A percentile compares a stretch with the other conserved stretches of the same genome.
These are phyloP conservation scores for Acrocephalus arundinaceus DNA, from an alignment of 2,113 vertebrate genomes.

Conservation along the genomic window DNA sequence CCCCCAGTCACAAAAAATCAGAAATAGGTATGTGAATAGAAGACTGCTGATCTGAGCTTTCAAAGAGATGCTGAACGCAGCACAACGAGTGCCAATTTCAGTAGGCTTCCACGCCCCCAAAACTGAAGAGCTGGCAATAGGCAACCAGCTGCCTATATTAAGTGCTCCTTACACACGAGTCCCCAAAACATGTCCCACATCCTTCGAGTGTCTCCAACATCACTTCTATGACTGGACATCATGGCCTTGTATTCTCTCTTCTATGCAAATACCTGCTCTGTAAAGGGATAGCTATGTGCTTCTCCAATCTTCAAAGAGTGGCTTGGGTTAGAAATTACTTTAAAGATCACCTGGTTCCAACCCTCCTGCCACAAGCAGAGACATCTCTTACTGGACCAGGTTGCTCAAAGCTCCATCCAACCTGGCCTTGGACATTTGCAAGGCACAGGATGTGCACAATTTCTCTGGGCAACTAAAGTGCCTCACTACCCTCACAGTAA, in stretches of 20 bases:
- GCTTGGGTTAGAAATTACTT: not conserved
- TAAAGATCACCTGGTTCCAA: not conserved
- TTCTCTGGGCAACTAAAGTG: not conserved
- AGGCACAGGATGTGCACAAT: not conserved
- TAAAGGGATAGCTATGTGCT: not conserved
- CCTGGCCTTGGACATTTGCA: not conserved
- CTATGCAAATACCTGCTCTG: not conserved
- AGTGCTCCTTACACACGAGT: not conserved
- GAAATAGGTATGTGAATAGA: not conserved
- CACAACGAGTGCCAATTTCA: not conserved
- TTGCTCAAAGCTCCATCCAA: not conserved
- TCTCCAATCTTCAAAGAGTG: not conserved
- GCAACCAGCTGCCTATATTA: not conserved
- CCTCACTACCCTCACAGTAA: not conserved
- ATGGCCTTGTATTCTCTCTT: not conserved
- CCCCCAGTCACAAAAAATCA: not conserved
- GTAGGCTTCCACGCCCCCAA: not conserved
- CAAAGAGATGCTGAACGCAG: not conserved
- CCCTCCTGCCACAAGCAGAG: not conserved
- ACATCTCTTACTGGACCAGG: not conserved
- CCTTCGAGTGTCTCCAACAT: not conserved
- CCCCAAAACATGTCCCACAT: not conserved
- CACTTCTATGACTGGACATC: not conserved
- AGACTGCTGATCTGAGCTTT: constrained; percentile 7
- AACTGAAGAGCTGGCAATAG: not conserved